Evolutionary conservation across 2,797 vertebrate genomes (phyloP), one percentile per base, ranked within the genome.

Genomic region (Anableps anableps): DNA sequence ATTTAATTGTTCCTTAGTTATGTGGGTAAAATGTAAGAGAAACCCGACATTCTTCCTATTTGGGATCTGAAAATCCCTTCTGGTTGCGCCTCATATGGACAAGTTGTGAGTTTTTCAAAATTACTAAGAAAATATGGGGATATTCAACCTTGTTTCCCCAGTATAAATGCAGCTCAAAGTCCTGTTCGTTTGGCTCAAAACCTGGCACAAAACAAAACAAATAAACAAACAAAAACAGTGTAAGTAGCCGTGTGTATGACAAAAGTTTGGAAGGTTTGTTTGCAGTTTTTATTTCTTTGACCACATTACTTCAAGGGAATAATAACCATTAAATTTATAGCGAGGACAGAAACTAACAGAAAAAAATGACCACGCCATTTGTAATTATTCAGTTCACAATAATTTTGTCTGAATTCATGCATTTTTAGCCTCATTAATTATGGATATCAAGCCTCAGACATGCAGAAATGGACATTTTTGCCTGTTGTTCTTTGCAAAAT

Each of bases 381-480:
- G 7, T 26, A 53, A 26, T 50, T 21, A 50, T 19, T 50, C 48
- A 50, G 0, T 50, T 50, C 21, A 50, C 48, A 55, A 4, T 55
- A 26, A 26, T 26, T 53, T 17, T 53, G 51, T 9, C 9, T 55
- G 23, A 58, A 29, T 29, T 29, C 5, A 58, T 13, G 10, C n/a
- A 29, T 17, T 3, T 17, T 17, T 50, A 48, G 14, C 3, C 45
- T 47, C 45, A 47, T 47, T 47, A 47, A 47, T 47, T 2, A 47
- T n/a, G 14, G 26, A 29, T 58, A 9, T 58, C 0, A 0, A 0
- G 14, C 29, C 10, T 31, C 1, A 10, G 29, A 29, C 0, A 13
- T 14, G 55, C 55, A 62, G 58, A 62, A 62, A 62, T 14, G 1
- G 58, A 16, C 29, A 29, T 23, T 8, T 23, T 51, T 17, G 5